Conservation (phyloP, 2,113 vertebrate genomes). For the Callionymus lyra region DNA sequence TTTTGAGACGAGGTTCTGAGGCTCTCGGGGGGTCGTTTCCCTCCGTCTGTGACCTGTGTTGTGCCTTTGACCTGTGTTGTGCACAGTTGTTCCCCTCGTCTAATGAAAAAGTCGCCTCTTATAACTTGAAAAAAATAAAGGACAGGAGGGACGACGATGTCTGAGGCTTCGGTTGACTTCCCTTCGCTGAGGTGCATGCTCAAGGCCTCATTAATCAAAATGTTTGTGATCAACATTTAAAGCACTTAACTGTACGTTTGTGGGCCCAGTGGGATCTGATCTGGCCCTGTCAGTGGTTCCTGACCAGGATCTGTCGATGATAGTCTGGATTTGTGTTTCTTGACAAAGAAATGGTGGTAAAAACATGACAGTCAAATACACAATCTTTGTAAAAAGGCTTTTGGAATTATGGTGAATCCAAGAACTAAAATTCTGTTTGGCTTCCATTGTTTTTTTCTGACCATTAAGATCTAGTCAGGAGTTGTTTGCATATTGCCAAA, state of each 20-base stretch:
- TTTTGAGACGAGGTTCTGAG: constrained; percentile 23
- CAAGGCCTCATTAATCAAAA: constrained; percentile 6
- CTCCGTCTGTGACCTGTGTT: constrained; percentile 54
- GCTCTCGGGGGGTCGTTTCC: constrained; percentile 34
- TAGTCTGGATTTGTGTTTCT: no score
- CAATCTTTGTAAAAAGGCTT: no score
- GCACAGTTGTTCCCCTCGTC: constrained; percentile 45
- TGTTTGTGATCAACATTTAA: constrained; percentile 26
- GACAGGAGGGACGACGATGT: not conserved
- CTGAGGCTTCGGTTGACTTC: not conserved
- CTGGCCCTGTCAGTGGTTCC: constrained; percentile 16
- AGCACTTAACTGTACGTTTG: constrained; percentile 27
- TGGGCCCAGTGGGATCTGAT: constrained; percentile 12
- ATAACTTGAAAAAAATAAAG: constrained; percentile 18
- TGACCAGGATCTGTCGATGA: no score
- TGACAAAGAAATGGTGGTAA: no score
- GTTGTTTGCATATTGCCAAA: no score
- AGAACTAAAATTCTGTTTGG: no score
- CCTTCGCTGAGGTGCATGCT: constrained; percentile 33
- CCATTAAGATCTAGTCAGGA: no score
- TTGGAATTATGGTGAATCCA: no score
- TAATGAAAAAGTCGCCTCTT: constrained; percentile 32
- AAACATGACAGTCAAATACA: no score
- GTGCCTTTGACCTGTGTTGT: constrained; percentile 64
- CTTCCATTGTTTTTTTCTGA: no score